phyloP scores from a whole-genome alignment of 2,113 vertebrate species.

The Hippocampus abdominalis region DNA sequence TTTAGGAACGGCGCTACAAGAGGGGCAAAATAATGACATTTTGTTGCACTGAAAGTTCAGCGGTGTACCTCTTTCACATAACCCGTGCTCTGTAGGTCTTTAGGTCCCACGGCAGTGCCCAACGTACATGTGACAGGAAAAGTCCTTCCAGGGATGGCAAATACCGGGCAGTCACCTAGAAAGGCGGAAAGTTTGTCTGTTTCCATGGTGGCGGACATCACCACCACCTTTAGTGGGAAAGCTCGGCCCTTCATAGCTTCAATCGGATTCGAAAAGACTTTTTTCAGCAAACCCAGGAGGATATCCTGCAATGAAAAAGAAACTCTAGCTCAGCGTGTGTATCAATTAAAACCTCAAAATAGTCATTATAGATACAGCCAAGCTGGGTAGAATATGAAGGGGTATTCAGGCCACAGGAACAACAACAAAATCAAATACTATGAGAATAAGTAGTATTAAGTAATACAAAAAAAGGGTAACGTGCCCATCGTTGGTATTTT shows the following conservation, averaged over 20 bases:
- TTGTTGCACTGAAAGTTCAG: neutral
- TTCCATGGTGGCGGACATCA: constrained; percentile 98
- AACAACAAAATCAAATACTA: neutral
- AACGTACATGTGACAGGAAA: constrained; percentile 87
- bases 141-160: constrained; percentile 86
- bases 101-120: constrained; percentile 85
- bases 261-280: constrained; percentile 75
- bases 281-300: constrained; percentile 92
- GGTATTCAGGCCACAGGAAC: neutral
- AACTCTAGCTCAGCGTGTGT: neutral
- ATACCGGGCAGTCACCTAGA: constrained; percentile 83
- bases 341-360: neutral
- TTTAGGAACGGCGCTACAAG: neutral
- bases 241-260: constrained; percentile 63
- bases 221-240: constrained; percentile 82
- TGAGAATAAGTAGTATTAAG: neutral
- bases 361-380: neutral
- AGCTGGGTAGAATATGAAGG: neutral
- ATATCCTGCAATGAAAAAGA: constrained; percentile 79
- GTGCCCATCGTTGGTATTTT: no score
- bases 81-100: constrained; percentile 80
- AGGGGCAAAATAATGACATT: neutral
- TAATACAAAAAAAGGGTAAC: neutral
- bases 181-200: constrained; percentile 86
- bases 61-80: constrained; percentile 89